Percentiles rank a stretch among this genome's conserved stretches.
Evolutionary conservation across 2,797 vertebrate species (phyloP).

Genomic region (Phataginus tricuspis): DNA sequence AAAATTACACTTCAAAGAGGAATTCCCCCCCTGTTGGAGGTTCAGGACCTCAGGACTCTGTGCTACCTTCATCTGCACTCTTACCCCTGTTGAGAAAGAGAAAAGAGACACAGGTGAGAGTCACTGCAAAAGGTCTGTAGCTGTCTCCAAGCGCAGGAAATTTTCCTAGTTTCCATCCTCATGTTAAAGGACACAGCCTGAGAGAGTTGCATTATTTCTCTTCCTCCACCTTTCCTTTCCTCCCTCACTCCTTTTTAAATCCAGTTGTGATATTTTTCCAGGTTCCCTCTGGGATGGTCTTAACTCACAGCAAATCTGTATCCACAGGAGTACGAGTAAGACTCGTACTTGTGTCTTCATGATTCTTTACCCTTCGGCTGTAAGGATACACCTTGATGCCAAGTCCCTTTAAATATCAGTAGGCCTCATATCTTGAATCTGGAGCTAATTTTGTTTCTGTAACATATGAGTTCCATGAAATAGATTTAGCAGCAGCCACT

Average conservation of each 20-base stretch:
- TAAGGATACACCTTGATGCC: background rate
- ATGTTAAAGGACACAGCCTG: background rate
- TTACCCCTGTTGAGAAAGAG: conserved; percentile 30
- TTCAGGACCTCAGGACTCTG: background rate
- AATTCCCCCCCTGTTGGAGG: background rate
- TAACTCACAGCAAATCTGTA: conserved; percentile 52
- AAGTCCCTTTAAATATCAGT: background rate
- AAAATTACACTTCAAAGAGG: background rate
- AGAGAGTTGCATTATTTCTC: background rate
- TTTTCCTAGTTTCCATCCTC: background rate
- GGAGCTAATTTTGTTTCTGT: background rate
- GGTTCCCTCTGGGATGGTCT: background rate
- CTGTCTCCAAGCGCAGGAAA: background rate
- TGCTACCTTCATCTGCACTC: background rate
- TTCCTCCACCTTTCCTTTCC: background rate
- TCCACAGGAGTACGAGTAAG: background rate
- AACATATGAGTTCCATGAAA: background rate
- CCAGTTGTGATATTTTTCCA: background rate
- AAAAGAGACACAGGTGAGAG: background rate
- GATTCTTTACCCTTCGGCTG: background rate
- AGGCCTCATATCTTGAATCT: background rate
- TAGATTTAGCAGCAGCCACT: background rate
- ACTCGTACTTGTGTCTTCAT: conserved; percentile 5
- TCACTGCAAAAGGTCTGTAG: background rate
- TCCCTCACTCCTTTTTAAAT: background rate